These are phyloP conservation scores for Charaxes varanes DNA, from an alignment of 1,140 invertebrate species.

Conservation along the genomic window DNA sequence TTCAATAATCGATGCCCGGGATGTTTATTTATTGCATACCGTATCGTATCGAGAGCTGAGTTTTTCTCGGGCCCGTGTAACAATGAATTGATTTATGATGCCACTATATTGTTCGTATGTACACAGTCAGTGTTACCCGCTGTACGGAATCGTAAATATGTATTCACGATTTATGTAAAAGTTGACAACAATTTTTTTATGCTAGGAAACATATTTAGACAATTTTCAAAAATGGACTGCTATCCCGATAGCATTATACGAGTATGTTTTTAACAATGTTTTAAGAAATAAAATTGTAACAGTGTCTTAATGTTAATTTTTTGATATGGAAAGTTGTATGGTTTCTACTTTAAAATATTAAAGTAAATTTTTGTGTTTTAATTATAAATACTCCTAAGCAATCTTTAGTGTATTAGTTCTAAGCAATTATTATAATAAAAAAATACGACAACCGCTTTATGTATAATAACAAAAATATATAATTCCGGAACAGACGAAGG, in stretches of 20 bases:
- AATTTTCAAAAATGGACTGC: neutral
- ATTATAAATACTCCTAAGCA: too few relatives aligned
- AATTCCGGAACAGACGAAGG: conserved; percentile 53
- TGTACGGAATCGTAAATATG: conserved; percentile 5
- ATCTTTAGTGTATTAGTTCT: too few relatives aligned
- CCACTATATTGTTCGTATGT: too few relatives aligned
- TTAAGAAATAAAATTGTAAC: too few relatives aligned
- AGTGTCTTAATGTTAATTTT: too few relatives aligned
- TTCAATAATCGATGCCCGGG: conserved; percentile 61
- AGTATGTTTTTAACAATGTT: too few relatives aligned
- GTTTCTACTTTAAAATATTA: too few relatives aligned
- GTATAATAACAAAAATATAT: conserved; percentile 23
- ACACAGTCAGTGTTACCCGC: conserved; percentile 4
- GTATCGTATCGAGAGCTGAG: conserved; percentile 41
- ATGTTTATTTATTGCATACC: conserved; percentile 63
- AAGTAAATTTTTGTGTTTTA: too few relatives aligned
- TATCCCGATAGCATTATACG: too few relatives aligned
- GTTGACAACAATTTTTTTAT: too few relatives aligned
- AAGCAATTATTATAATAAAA: conserved; percentile 4
- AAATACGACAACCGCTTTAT: conserved; percentile 62
- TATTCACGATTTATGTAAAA: neutral
- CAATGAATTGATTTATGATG: conserved; percentile 54
- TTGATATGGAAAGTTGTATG: too few relatives aligned
- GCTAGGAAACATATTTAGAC: neutral
- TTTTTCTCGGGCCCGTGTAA: conserved; percentile 53